Evolutionary conservation across 2,888 invertebrate species (phyloP).

Genomic region (Chymomyza procnemis): DNA sequence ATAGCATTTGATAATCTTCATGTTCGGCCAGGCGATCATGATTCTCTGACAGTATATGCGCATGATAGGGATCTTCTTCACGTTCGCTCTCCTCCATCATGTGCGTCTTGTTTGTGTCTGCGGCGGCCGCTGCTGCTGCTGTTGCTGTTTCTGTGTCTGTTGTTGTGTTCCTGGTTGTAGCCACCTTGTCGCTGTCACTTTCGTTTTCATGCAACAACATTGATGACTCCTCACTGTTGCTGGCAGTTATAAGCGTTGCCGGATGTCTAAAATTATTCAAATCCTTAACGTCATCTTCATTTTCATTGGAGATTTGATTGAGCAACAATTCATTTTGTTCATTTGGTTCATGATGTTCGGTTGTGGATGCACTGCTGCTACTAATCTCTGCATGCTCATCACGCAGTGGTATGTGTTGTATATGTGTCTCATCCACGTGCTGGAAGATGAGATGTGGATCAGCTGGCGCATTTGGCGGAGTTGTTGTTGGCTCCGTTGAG

Average conservation of each 20-base stretch:
- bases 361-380: constrained; percentile 40
- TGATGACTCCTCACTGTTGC: constrained; percentile 67
- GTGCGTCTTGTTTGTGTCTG: constrained; percentile 33
- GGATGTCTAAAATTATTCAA: constrained; percentile 75
- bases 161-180: constrained; percentile 29
- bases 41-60: constrained; percentile 75
- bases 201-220: constrained; percentile 45
- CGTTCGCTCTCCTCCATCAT: constrained; percentile 34
- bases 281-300: constrained; percentile 73
- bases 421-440: constrained; percentile 49
- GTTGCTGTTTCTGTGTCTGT: constrained; percentile 23
- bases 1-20: constrained; percentile 75
- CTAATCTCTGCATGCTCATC: constrained; percentile 55
- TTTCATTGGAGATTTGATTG: constrained; percentile 72
- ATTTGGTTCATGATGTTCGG: constrained; percentile 42
- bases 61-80: constrained; percentile 76
- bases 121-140: constrained; percentile 28
- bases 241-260: constrained; percentile 74
- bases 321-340: constrained; percentile 58
- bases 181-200: constrained; percentile 50
- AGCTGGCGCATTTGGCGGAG: constrained; percentile 55
- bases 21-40: constrained; percentile 76
- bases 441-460: constrained; percentile 31
- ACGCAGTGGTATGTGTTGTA: constrained; percentile 59
- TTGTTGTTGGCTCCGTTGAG: constrained; percentile 75